Percentiles rank a stretch among this genome's conserved stretches.
These are phyloP conservation scores for Epinotia bilunana DNA, from an alignment of 2,888 invertebrate genomes.

Conservation along the genomic window DNA sequence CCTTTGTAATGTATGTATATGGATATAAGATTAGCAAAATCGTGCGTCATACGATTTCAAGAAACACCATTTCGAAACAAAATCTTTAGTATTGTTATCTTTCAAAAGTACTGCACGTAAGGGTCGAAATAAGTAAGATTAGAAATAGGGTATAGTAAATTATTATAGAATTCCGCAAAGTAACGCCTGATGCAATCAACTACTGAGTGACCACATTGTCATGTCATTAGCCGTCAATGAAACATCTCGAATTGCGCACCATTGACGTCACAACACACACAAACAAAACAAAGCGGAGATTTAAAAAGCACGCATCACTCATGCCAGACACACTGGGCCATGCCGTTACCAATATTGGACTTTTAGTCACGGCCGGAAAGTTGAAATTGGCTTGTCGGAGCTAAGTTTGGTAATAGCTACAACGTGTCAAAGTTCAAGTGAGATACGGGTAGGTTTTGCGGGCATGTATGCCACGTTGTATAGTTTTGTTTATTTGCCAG, in stretches of 20 bases:
- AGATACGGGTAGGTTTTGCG: slow-evolving; percentile 9
- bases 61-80: no score
- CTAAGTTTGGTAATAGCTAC: slow-evolving; percentile 8
- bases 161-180: no score
- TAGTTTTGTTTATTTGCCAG: neutral
- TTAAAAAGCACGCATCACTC: slow-evolving; percentile 16
- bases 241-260: neutral
- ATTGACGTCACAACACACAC: slow-evolving; percentile 6
- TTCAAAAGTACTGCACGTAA: no score
- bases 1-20: no score
- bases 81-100: no score
- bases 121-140: no score
- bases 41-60: no score
- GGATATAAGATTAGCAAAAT: no score
- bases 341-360: neutral
- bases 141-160: no score
- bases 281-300: slow-evolving; percentile 10
- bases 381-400: slow-evolving; percentile 7
- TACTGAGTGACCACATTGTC: neutral
- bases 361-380: slow-evolving; percentile 12
- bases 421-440: slow-evolving; percentile 27
- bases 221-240: neutral
- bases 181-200: no score
- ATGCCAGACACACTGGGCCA: neutral
- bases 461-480: neutral